Evolutionary conservation across 2,113 vertebrate species (phyloP), one percentile per base, ranked within the genome.

Genomic region (Elanoides forficatus): DNA sequence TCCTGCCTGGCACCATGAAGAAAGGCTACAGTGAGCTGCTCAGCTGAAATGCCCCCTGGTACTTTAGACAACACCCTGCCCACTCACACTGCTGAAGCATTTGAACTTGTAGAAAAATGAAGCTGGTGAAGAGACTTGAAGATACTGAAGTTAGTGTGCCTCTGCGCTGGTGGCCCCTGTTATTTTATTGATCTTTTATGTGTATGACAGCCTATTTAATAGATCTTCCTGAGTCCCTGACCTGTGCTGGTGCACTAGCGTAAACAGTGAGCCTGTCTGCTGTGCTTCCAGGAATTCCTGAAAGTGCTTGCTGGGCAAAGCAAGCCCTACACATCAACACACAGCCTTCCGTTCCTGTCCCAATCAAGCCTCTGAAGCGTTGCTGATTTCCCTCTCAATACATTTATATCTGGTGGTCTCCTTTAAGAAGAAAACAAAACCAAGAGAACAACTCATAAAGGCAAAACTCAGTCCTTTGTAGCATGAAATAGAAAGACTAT

Each of bases 161-260:
- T 58, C 13, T 20, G 1, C 1, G 0, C 34, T 29, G 13, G 9
- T 56, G 83, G 47, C 26, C 13, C 6, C 15, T 56, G 20, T 45
- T 81, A 21, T 32, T 83, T 86, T 78, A 15, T 23, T 73, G 59
- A 50, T 55, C 23, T 67, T 53, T 53, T 71, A 21, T 73, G 58
- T 18, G 21, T 78, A 8, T 72, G 60, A 60, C 52, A 79, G 27
- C 15, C 52, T 91, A 2, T 68, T 91, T 48, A 47, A 52, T 55
- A 72, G 81, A 56, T 68, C 34, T 79, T 75, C 68, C 43, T 4
- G 13, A 30, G 59, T 45, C 43, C 40, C 67, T 95, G 22, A 72
- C 20, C 60, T 43, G 7, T 91, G 62, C 78, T 76, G 30, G 15
- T 60, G 25, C 56, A 9, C 43, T 52, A 63, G 50, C 8, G 32